phyloP scores from a whole-genome alignment of 1,140 invertebrate species.

The Ceratina australensis region DNA sequence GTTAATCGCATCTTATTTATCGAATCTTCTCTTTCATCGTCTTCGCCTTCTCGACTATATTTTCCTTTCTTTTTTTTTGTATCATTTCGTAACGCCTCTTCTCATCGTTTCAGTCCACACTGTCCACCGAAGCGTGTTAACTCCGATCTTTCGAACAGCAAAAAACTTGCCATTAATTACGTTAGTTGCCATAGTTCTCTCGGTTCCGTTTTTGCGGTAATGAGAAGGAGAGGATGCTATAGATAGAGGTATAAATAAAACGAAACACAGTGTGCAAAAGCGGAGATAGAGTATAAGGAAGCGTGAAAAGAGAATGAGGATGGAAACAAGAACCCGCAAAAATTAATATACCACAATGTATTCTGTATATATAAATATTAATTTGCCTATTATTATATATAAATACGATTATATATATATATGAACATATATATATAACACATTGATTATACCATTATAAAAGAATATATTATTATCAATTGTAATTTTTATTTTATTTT shows the following conservation, averaged over 20 bases:
- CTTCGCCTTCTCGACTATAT: background rate
- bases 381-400: constrained; percentile 69
- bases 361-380: constrained; percentile 77
- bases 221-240: constrained; percentile 40
- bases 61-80: constrained; percentile 2
- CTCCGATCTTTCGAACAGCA: constrained; percentile 54
- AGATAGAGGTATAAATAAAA: constrained; percentile 46
- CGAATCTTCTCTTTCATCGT: constrained; percentile 20
- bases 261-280: constrained; percentile 1
- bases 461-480: constrained; percentile 73
- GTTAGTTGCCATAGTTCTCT: constrained; percentile 74
- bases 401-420: constrained; percentile 51
- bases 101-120: constrained; percentile 59
- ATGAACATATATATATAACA: constrained; percentile 64
- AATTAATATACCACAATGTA: constrained; percentile 72
- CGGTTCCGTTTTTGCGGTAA: constrained; percentile 59
- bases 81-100: constrained; percentile 16
- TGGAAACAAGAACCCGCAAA: constrained; percentile 57
- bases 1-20: constrained; percentile 38
- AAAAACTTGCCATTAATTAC: constrained; percentile 74
- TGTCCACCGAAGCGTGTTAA: constrained; percentile 35
- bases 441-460: constrained; percentile 74
- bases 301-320: background rate
- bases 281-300: background rate
- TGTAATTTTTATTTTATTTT: constrained; percentile 70